A percentile compares a stretch with the other conserved stretches of the same genome.
phyloP scores from a whole-genome alignment of 2,888 invertebrate genomes.

The Campoplex nolae region DNA sequence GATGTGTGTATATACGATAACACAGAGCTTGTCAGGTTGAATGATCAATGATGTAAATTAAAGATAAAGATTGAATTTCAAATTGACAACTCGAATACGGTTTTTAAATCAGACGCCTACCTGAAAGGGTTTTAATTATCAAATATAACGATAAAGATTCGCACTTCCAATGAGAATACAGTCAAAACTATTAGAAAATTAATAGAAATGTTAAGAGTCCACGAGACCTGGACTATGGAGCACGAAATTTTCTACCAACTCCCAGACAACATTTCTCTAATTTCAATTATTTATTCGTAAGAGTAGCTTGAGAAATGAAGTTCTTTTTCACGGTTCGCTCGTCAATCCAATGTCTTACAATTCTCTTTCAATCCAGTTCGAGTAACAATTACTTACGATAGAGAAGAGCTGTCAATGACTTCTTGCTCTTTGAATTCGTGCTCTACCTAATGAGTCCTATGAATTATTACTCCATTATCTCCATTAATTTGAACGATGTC shows the following conservation, averaged over 20 bases:
- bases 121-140: neutral
- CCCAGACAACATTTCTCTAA: neutral
- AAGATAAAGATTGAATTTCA: neutral
- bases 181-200: neutral
- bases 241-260: neutral
- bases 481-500: neutral
- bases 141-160: too few species aligned
- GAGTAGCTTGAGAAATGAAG: neutral
- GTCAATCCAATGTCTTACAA: neutral
- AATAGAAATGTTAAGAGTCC: too few species aligned
- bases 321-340: neutral
- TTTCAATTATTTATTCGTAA: neutral
- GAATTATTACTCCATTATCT: neutral
- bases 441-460: neutral
- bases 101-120: neutral
- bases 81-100: too few species aligned
- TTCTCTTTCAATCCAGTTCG: neutral
- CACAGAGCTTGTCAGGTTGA: neutral
- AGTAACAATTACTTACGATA: neutral
- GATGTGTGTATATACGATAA: conserved; percentile 30
- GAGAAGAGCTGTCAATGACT: neutral
- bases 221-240: neutral
- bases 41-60: neutral
- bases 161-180: neutral
- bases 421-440: neutral